Conservation (phyloP, 1,140 invertebrate species). For the Mesaphorura yosii region DNA sequence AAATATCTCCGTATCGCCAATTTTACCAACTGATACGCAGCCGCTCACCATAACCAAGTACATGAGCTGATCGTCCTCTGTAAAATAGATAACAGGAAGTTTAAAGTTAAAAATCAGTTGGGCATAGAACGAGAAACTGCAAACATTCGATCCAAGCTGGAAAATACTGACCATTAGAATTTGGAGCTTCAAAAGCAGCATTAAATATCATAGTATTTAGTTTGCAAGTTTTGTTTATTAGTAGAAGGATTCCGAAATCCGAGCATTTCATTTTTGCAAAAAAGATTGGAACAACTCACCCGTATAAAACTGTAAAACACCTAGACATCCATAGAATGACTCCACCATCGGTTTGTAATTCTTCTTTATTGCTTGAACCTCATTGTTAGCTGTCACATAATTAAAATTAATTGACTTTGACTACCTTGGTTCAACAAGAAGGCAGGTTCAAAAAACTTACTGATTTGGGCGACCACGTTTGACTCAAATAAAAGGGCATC, state of each 20-base stretch:
- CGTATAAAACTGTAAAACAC: conserved; percentile 72
- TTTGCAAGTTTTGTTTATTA: too few relatives aligned
- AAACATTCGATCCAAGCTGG: too few relatives aligned
- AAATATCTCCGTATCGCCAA: conserved; percentile 84
- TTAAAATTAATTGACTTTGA: conserved; percentile 1
- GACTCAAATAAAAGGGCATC: conserved; percentile 82
- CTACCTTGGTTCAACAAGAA: background rate
- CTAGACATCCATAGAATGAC: conserved; percentile 76
- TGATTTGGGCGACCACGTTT: conserved; percentile 69
- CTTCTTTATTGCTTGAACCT: conserved; percentile 75
- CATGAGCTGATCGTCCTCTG: conserved; percentile 62
- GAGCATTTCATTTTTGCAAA: conserved; percentile 15
- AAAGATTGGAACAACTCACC: conserved; percentile 39
- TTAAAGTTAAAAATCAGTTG: background rate
- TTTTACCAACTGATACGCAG: conserved; percentile 87
- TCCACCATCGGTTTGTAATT: conserved; percentile 79
- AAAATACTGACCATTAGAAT: conserved; percentile 23
- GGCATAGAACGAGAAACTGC: background rate
- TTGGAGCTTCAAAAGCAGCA: conserved; percentile 11
- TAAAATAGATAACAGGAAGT: conserved; percentile 27
- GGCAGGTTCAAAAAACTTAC: conserved; percentile 42
- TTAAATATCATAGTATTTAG: too few relatives aligned
- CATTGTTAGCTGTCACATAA: conserved; percentile 49
- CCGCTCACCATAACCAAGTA: conserved; percentile 88
- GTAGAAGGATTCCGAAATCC: too few relatives aligned